Evolutionary conservation across 1,140 invertebrate genomes (phyloP).

Genomic region (Bathynomus jamesi): DNA sequence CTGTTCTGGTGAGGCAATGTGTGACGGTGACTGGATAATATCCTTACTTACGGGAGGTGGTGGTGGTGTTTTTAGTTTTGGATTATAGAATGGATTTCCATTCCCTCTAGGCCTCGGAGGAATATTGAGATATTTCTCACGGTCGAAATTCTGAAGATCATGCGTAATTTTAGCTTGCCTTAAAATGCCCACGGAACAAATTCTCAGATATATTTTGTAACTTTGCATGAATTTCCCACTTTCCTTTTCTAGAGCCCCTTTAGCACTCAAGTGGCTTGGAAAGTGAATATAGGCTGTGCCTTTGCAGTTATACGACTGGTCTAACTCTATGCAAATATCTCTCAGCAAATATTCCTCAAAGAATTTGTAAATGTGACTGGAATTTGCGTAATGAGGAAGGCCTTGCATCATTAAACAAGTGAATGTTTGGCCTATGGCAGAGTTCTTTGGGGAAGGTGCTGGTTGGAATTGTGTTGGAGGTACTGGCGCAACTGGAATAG

Average conservation of each 20-base stretch:
- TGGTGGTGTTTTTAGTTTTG: not conserved
- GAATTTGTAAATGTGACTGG: constrained; percentile 16
- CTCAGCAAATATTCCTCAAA: constrained; percentile 14
- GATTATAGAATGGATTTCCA: constrained; percentile 15
- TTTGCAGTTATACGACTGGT: constrained; percentile 4
- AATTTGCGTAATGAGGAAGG: constrained; percentile 8
- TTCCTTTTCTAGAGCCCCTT: constrained; percentile 2
- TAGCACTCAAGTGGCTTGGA: not conserved
- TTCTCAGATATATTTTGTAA: constrained; percentile 7
- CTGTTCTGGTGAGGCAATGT: not conserved
- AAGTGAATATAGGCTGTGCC: constrained; percentile 16
- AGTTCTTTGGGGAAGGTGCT: not conserved
- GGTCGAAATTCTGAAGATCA: not conserved
- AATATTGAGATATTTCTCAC: constrained; percentile 7
- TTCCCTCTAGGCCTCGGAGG: not conserved
- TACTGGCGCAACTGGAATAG: not conserved
- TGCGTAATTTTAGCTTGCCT: not conserved
- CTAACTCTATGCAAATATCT: constrained; percentile 8
- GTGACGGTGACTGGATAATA: not conserved
- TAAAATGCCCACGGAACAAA: not conserved
- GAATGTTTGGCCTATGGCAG: not conserved
- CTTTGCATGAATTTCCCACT: constrained; percentile 7
- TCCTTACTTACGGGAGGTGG: not conserved
- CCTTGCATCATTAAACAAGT: constrained; percentile 13
- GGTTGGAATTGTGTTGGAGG: not conserved